Percentiles rank a stretch among this genome's conserved stretches.
Evolutionary conservation across 1,140 invertebrate species (phyloP).

Genomic region (Vollenhovia emeryi): DNA sequence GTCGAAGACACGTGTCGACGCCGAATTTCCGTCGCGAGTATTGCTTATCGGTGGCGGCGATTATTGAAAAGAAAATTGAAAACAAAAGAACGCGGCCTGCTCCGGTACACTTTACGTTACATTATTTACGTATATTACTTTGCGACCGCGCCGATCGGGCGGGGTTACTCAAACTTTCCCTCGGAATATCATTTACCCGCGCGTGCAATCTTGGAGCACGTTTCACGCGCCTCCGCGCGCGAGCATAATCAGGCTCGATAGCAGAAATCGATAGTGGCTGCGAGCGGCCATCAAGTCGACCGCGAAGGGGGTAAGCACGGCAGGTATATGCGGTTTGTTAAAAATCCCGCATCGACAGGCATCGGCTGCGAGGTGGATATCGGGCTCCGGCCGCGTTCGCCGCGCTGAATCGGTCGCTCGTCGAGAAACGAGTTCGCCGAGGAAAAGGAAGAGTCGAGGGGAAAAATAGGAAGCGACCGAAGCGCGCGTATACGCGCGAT

Average conservation of each 20-base stretch:
- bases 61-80: too few relatives aligned
- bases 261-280: constrained; percentile 54
- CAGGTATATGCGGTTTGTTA: constrained; percentile 33
- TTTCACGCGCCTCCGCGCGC: constrained; percentile 19
- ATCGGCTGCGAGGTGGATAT: constrained; percentile 11
- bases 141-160: background rate
- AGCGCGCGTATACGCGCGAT: background rate
- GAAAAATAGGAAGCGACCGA: constrained; percentile 26
- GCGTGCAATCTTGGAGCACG: constrained; percentile 9
- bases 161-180: background rate
- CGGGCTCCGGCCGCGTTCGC: background rate
- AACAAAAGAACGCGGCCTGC: background rate
- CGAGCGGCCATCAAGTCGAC: constrained; percentile 41
- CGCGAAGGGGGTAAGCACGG: constrained; percentile 17
- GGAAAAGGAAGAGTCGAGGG: constrained; percentile 10
- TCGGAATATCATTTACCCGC: background rate
- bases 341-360: constrained; percentile 36
- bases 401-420: constrained; percentile 5
- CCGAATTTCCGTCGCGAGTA: background rate
- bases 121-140: background rate
- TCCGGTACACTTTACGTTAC: background rate
- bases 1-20: background rate
- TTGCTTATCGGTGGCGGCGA: background rate
- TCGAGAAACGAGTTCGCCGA: constrained; percentile 39
- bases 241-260: constrained; percentile 51